These are phyloP conservation scores for Terrapene triunguis DNA, from an alignment of 2,113 vertebrate genomes.

Conservation along the genomic window DNA sequence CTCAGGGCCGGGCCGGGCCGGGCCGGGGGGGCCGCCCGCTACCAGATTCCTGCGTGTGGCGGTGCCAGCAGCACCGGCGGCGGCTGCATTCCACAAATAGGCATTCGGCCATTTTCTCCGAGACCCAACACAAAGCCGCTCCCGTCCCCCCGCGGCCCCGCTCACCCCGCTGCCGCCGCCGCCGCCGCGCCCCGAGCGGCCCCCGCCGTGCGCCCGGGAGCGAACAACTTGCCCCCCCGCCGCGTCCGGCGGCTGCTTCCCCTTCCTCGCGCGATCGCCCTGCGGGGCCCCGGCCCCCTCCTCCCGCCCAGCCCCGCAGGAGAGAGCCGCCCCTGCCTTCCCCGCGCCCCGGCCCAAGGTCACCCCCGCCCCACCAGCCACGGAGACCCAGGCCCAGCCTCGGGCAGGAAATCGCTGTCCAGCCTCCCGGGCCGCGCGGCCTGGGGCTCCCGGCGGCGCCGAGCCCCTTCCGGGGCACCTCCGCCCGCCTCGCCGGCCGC, in stretches of 20 bases:
- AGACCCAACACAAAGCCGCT: slow-evolving; percentile 75
- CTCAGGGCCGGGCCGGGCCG: neutral
- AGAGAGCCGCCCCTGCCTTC: neutral
- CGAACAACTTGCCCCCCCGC: neutral
- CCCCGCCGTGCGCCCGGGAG: neutral
- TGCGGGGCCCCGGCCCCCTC: neutral
- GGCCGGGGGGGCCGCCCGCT: slow-evolving; percentile 14
- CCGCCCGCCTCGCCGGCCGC: slow-evolving; percentile 37
- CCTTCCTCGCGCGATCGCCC: neutral
- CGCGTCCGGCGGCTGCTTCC: neutral
- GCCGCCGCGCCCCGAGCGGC: neutral
- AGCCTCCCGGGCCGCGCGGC: slow-evolving; percentile 57
- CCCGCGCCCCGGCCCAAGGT: neutral
- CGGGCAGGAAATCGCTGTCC: slow-evolving; percentile 70
- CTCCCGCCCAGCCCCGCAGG: neutral
- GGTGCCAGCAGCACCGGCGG: neutral
- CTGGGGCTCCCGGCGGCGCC: neutral
- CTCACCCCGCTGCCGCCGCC: neutral
- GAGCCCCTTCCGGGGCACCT: slow-evolving; percentile 1
- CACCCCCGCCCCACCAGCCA: neutral
- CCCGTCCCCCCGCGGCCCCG: neutral
- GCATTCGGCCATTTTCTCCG: slow-evolving; percentile 85
- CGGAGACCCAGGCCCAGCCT: neutral
- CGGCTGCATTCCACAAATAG: slow-evolving; percentile 34
- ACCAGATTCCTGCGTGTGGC: neutral